A percentile compares a stretch with the other conserved stretches of the same genome.
These are phyloP conservation scores for Sebastes taczanowskii DNA, from an alignment of 2,797 vertebrate species.

Conservation along the genomic window DNA sequence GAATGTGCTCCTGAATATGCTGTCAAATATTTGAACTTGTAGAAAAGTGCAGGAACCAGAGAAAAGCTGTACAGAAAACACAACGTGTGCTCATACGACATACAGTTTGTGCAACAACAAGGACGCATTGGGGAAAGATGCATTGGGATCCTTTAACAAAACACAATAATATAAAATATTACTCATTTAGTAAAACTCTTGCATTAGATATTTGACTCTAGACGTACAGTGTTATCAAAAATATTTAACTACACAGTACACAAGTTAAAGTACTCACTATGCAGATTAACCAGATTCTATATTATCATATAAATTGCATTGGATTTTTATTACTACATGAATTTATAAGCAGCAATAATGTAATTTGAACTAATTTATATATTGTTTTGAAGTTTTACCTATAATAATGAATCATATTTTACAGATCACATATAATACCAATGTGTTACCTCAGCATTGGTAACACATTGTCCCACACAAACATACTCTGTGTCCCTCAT, in stretches of 20 bases:
- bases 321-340: neutral
- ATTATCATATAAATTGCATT: neutral
- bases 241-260: neutral
- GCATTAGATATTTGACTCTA: neutral
- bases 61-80: neutral
- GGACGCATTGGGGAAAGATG: neutral
- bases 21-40: slow-evolving; percentile 11
- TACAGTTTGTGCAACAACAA: neutral
- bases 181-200: neutral
- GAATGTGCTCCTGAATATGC: neutral
- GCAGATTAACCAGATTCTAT: neutral
- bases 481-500: too few species aligned
- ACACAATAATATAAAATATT: neutral
- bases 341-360: neutral
- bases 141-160: neutral
- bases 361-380: neutral
- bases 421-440: neutral
- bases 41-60: neutral
- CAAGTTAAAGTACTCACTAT: neutral
- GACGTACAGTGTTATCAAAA: neutral
- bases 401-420: neutral
- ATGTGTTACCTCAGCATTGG: too few species aligned
- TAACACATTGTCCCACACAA: too few species aligned
- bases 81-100: too few species aligned
- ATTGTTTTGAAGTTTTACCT: neutral